phyloP scores from a whole-genome alignment of 2,113 vertebrate genomes.

The Ptychochromis oligacanthus region DNA sequence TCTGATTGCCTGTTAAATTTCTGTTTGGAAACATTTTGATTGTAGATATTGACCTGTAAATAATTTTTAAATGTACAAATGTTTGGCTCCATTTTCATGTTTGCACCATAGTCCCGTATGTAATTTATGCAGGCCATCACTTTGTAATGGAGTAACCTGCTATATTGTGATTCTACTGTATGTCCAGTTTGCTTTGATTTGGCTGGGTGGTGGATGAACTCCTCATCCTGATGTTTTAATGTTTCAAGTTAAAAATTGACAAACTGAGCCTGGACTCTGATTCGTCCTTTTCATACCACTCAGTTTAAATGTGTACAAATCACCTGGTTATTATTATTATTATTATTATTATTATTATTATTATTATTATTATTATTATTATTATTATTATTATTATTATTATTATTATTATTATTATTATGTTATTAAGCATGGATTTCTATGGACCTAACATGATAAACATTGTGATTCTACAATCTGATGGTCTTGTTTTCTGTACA shows the following conservation, averaged over 20 bases:
- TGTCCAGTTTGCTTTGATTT: slow-evolving; percentile 47
- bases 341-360: slow-evolving; percentile 55
- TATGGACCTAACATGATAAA: slow-evolving; percentile 80
- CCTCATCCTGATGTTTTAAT: slow-evolving; percentile 28
- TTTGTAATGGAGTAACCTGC: slow-evolving; percentile 52
- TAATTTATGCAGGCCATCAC: slow-evolving; percentile 39
- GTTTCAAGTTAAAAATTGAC: slow-evolving; percentile 39
- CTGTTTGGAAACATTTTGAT: slow-evolving; percentile 22
- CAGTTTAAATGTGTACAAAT: slow-evolving; percentile 31
- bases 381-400: slow-evolving; percentile 50
- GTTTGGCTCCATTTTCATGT: slow-evolving; percentile 47
- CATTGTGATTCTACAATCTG: slow-evolving; percentile 69
- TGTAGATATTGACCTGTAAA: slow-evolving; percentile 74
- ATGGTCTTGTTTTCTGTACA: slow-evolving; percentile 35
- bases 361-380: slow-evolving; percentile 37
- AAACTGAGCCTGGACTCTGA: slow-evolving; percentile 47
- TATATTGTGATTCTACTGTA: slow-evolving; percentile 57
- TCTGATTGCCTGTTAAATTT: slow-evolving; percentile 8
- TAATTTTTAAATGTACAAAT: slow-evolving; percentile 68
- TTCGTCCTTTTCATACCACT: slow-evolving; percentile 14
- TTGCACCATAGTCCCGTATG: slow-evolving; percentile 38
- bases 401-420: slow-evolving; percentile 59
- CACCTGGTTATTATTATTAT: slow-evolving; percentile 24
- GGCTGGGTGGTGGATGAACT: slow-evolving; percentile 37
- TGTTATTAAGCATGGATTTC: slow-evolving; percentile 80